Evolutionary conservation across 2,888 invertebrate species (phyloP), one percentile per base, ranked within the genome.

Genomic region (Drosophila kanekoi): DNA sequence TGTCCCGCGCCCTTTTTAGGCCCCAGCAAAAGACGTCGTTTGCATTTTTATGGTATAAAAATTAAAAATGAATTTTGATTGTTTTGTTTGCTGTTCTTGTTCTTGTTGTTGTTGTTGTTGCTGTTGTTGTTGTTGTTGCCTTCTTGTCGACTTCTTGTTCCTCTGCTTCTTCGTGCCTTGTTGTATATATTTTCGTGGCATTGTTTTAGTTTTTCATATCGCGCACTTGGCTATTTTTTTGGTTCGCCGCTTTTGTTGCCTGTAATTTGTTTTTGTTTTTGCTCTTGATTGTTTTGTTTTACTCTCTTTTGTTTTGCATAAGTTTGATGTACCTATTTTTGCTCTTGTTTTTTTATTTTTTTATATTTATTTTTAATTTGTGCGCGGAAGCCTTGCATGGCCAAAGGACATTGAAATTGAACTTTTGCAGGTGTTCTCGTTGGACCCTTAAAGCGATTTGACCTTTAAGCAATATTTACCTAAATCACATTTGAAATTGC

Each of bases 21-120:
- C 14, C 62, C 72, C 57, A 62, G 69, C 66, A 65, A 75, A 23
- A 72, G 74, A 78, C 84, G 76, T 84, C 87, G 79, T 89, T 89
- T 89, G 90, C 87, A 89, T 89, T 89, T 89, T 90, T 87, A 90
- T 89, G 80, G 83, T 77, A 85, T 86, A 78, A 87, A 89, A 83
- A 82, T 87, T 86, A 84, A 86, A 88, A 86, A 85, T 82, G 82
- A 89, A 84, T 89, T 87, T 89, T 82, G 81, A 71, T 84, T 86
- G 74, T 87, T 84, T 75, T 58, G 47, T 47, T 66, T 47, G 23
- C 41, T 20, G n/a, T n/a, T 43, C 5, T 40, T 40, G 61, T 64
- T 63, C 53, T 52, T 67, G 57, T 56, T 67, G 52, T 45, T 56
- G 28, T 32, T 40, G 38, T 37, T 69, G 38, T 58, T 67, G 58